Base-by-base conservation (phyloP, 2,888 invertebrate species). In the Trissoscelio sp. region DNA sequence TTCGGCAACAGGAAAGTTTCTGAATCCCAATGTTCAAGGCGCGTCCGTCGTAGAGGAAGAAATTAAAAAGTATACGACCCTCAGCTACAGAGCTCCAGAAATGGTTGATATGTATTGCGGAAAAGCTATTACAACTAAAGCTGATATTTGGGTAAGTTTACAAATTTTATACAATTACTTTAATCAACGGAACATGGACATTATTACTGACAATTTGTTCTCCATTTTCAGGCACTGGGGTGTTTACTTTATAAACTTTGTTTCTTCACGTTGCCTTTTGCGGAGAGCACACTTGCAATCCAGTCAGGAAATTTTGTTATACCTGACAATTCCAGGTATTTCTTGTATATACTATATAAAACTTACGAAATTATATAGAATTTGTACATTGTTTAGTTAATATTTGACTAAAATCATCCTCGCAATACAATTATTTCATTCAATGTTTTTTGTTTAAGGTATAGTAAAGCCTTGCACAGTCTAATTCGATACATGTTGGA, bases 31-130 rank as follows among this genome's bases (percentile, higher is more conserved):
- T 74, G 92, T 93, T 80, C 95, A 95, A 87, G 95, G 95, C 57
- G 95, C 94, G 7, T 92, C 94, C 16, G 89, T 92, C 16, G 95
- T 96, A n/a, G 96, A 96, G 89, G 96, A 97, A 87, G 97, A 97
- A 92, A 95, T 97, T 83, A 95, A 96, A 91, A 94, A 96, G 88
- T 97, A 97, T 90, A 98, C 98, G 5, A 98, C 98, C 0, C 92
- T 97, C 62, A 96, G 97, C 83, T 98, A 98, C 91, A 93, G 98
- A 87, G 93, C 97, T 11, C 98, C 98, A 2, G 98, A 98, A 93
- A 98, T 98, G 98, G 95, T 98, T 34, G 97, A 98, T 92, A 93
- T 98, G 88, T 98, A 97, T 91, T 93, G 94, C 82, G 96, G 96
- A 39, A 95, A 95, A 91, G 92, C 94, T 55, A 97, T 98, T 83